These are phyloP conservation scores for Sminthurinus signatus DNA, from an alignment of 1,140 invertebrate genomes.

Conservation along the genomic window DNA sequence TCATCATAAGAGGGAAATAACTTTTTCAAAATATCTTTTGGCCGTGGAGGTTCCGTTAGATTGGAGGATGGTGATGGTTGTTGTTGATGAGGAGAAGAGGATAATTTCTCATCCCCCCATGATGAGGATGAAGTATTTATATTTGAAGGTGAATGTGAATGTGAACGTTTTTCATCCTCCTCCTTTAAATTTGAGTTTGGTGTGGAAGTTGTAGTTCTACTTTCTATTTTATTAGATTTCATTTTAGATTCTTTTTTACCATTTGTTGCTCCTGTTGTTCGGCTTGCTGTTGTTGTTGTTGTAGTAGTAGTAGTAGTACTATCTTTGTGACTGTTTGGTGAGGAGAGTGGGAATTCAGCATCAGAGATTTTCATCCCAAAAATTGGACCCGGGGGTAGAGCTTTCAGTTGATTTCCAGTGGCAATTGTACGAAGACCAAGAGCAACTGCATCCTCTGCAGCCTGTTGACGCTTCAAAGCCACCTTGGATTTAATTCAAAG, in stretches of 20 bases:
- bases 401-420: constrained; percentile 69
- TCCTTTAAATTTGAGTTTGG: neutral
- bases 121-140: neutral
- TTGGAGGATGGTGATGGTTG: neutral
- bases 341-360: constrained; percentile 42
- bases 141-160: neutral
- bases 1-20: constrained; percentile 39
- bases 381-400: constrained; percentile 83
- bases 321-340: neutral
- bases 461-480: constrained; percentile 93
- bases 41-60: constrained; percentile 11
- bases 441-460: constrained; percentile 93
- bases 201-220: neutral
- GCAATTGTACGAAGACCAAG: constrained; percentile 84
- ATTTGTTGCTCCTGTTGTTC: neutral
- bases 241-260: too few relatives aligned
- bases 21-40: constrained; percentile 38
- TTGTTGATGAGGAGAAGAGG: neutral
- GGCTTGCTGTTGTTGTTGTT: neutral
- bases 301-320: neutral
- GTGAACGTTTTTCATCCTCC: neutral
- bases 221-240: too few relatives aligned
- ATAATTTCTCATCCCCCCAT: neutral
- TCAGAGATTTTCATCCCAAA: constrained; percentile 56
- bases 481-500: too few relatives aligned